Base-by-base conservation (phyloP, 2,888 invertebrate species). In the Machimus atricapillus region DNA sequence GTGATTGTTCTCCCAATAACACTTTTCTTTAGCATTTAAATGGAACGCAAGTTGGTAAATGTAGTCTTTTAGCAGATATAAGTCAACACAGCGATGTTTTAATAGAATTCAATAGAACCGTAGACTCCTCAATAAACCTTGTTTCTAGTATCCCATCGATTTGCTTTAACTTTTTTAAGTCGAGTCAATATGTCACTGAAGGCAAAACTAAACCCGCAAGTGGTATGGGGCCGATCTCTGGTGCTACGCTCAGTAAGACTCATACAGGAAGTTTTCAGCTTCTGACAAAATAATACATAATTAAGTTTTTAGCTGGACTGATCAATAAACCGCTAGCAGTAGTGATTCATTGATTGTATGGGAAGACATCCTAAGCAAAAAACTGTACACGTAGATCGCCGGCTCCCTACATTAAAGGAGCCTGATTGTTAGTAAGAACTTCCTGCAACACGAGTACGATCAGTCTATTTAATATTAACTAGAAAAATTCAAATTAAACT, bases 231-330 rank as follows among this genome's bases (percentile, higher is more conserved):
- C n/a, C 34, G 82, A 37, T 82, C 82, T 82, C 82, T 86, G 83
- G n/a, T 87, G 78, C 52, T 86, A 85, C 74, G 85, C 74, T 85
- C 85, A 74, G 74, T 74, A 74, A 74, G 46, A 86, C 76, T 79
- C 66, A 87, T 85, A 87, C 88, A 85, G 86, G 87, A 81, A 87
- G 88, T 76, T 66, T 88, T 88, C 88, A 88, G 88, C 88, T 88
- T 88, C 88, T 88, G 88, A 88, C 87, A 86, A 88, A 88, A 88
- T 88, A 88, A 87, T 87, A 88, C 85, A 85, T 43, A 66, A 85
- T 82, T 82, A 85, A 74, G 85, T 78, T 85, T 87, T 85, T 74
- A 85, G 74, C 85, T 85, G 74, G 73, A 74, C 85, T 85, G 16
- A 83, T 83, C 27, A 85, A 74, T 73, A 83, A 73, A 85, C 85